phyloP scores from a whole-genome alignment of 1,140 invertebrate genomes.

The Octopus bimaculoides region DNA sequence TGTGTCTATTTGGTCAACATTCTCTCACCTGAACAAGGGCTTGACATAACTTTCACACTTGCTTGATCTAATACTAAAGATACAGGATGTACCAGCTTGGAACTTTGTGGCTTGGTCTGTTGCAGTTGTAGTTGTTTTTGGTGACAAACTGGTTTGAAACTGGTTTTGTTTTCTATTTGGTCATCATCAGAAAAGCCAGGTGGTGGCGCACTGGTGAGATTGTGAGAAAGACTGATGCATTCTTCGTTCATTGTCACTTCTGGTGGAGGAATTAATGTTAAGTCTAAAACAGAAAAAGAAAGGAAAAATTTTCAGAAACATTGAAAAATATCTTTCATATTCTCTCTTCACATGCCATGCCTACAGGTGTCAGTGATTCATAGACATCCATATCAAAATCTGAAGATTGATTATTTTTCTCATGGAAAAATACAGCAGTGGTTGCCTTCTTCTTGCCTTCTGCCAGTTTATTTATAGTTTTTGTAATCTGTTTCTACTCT shows the following conservation, averaged over 20 bases:
- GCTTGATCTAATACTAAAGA: slow-evolving; percentile 3
- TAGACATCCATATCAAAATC: too few relatives aligned
- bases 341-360: too few relatives aligned
- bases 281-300: slow-evolving; percentile 57
- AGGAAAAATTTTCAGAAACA: not conserved
- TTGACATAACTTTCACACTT: not conserved
- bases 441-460: too few relatives aligned
- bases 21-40: slow-evolving; percentile 4
- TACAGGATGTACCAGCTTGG: not conserved
- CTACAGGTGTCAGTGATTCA: too few relatives aligned
- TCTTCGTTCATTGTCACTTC: slow-evolving; percentile 71
- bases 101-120: not conserved
- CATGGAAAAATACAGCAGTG: too few relatives aligned
- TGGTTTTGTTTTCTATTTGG: too few relatives aligned
- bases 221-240: slow-evolving; percentile 31
- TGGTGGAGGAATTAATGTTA: slow-evolving; percentile 80
- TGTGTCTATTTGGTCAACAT: not conserved
- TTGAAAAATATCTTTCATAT: too few relatives aligned
- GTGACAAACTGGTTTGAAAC: not conserved
- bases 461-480: too few relatives aligned
- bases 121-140: not conserved
- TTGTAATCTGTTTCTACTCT: too few relatives aligned
- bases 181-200: slow-evolving; percentile 18
- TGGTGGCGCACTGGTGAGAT: slow-evolving; percentile 15
- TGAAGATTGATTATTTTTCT: too few relatives aligned